phyloP scores from a whole-genome alignment of 2,797 vertebrate genomes.

The Cossypha dichroa region DNA sequence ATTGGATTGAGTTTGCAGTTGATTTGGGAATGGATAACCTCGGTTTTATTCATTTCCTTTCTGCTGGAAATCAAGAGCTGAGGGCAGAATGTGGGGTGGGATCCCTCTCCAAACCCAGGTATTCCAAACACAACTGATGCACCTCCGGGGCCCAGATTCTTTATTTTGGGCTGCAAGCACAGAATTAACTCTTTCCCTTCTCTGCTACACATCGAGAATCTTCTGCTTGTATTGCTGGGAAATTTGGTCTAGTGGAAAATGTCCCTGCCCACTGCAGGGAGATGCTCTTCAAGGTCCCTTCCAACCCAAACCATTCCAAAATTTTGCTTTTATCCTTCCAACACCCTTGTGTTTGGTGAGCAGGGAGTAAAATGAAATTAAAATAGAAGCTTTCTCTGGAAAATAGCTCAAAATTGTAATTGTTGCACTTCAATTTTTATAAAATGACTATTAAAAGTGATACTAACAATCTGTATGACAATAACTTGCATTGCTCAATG shows the following conservation, averaged over 20 bases:
- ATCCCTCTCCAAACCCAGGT: not conserved
- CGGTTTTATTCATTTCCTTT: not conserved
- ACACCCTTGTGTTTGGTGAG: accelerated
- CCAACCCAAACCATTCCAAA: not conserved
- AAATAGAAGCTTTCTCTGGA: not conserved
- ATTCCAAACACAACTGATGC: not conserved
- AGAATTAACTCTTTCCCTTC: not conserved
- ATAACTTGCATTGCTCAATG: accelerated
- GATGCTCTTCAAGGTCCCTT: not conserved
- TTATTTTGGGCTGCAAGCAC: not conserved
- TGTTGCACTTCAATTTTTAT: not conserved
- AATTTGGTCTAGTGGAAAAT: accelerated
- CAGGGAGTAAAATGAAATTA: not conserved
- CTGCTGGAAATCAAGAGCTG: not conserved
- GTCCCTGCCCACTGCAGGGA: not conserved
- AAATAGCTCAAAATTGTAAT: accelerated
- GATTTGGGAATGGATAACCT: constrained; percentile 29
- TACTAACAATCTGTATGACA: accelerated
- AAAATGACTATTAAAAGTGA: too few relatives aligned
- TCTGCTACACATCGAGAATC: not conserved
- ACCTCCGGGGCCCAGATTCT: not conserved
- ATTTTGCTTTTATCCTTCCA: not conserved
- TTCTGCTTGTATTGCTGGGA: not conserved
- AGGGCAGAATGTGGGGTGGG: not conserved
- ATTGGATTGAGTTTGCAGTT: not conserved